A percentile compares a stretch with the other conserved stretches of the same genome.
Conservation (phyloP, 2,888 invertebrate species). For the Aproaerema taeniolella region DNA sequence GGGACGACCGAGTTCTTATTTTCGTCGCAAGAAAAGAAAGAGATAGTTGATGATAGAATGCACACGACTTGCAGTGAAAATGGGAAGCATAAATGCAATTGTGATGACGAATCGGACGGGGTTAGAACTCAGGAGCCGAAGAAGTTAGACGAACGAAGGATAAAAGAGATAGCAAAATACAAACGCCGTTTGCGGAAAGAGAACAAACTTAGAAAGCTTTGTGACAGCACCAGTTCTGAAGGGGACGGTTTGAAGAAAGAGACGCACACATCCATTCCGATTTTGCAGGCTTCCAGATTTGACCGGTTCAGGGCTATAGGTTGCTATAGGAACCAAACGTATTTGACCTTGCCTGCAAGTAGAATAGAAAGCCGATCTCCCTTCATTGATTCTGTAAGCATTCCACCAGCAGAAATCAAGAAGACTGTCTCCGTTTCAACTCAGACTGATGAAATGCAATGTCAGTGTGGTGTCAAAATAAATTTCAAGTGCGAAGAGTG, state of each 20-base stretch:
- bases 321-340: constrained; percentile 66
- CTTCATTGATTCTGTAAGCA: constrained; percentile 42
- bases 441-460: constrained; percentile 59
- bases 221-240: constrained; percentile 65
- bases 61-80: constrained; percentile 83
- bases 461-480: constrained; percentile 49
- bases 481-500: constrained; percentile 44
- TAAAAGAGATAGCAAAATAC: constrained; percentile 71
- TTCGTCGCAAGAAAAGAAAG: constrained; percentile 26
- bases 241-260: constrained; percentile 51
- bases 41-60: constrained; percentile 82
- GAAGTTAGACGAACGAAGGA: constrained; percentile 53
- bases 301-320: constrained; percentile 67
- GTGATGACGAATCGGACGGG: constrained; percentile 82
- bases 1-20: constrained; percentile 33
- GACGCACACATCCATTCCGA: constrained; percentile 66
- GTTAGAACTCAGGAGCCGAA: constrained; percentile 43
- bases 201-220: constrained; percentile 55
- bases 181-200: constrained; percentile 63
- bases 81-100: constrained; percentile 87
- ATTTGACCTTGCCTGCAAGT: constrained; percentile 59
- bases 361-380: constrained; percentile 59
- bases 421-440: constrained; percentile 56
- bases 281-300: constrained; percentile 66
- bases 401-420: constrained; percentile 46